These are phyloP conservation scores for Amphiprion ocellaris DNA, from an alignment of 2,113 vertebrate species.

Conservation along the genomic window DNA sequence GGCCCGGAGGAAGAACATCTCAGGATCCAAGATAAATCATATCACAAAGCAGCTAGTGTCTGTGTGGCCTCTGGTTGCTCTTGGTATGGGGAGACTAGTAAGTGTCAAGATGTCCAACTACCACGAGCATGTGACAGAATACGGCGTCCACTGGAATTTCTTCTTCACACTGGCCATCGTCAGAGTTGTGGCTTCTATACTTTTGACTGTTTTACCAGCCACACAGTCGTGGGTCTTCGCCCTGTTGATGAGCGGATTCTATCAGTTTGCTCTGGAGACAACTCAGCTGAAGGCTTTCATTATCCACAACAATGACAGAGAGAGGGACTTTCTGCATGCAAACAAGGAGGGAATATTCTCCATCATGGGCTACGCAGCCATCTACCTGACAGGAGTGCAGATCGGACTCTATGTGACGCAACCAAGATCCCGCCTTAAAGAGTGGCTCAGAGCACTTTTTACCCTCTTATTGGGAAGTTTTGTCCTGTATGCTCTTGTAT, in stretches of 20 bases:
- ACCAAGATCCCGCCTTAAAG: constrained; percentile 79
- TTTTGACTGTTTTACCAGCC: constrained; percentile 85
- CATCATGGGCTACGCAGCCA: constrained; percentile 88
- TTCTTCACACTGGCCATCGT: constrained; percentile 94
- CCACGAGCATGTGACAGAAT: constrained; percentile 94
- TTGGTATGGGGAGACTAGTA: constrained; percentile 88
- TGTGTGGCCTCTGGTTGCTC: constrained; percentile 89
- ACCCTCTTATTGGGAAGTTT: constrained; percentile 75
- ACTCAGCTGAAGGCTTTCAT: constrained; percentile 89
- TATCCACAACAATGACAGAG: constrained; percentile 87
- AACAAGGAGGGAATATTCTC: constrained; percentile 96
- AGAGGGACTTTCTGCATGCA: constrained; percentile 88
- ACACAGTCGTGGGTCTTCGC: constrained; percentile 86
- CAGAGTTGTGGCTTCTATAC: constrained; percentile 87
- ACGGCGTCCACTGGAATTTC: constrained; percentile 98
- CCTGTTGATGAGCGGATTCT: constrained; percentile 80
- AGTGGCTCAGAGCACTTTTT: constrained; percentile 82
- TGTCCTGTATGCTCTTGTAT: constrained; percentile 78
- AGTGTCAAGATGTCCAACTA: constrained; percentile 90
- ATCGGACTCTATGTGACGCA: constrained; percentile 88
- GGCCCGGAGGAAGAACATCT: constrained; percentile 81
- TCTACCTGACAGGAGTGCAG: constrained; percentile 93
- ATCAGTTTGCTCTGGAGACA: constrained; percentile 88
- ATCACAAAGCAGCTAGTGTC: constrained; percentile 86
- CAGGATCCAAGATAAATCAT: constrained; percentile 69